phyloP scores from a whole-genome alignment of 1,140 invertebrate species.

The Trypoxylus dichotomus region DNA sequence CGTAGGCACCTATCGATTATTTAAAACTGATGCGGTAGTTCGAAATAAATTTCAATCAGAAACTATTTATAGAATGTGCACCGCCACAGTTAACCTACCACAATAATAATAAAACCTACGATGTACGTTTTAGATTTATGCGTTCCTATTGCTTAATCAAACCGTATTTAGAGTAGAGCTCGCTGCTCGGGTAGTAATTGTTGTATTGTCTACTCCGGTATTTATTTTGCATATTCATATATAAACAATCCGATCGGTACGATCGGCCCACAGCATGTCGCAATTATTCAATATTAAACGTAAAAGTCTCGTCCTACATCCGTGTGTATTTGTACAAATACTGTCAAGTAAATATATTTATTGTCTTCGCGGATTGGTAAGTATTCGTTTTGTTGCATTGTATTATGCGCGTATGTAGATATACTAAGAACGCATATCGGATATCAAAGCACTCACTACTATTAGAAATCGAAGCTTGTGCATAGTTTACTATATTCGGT shows the following conservation, averaged over 20 bases:
- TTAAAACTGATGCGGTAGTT: slow-evolving; percentile 1
- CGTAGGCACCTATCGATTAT: background rate
- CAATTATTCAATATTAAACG: slow-evolving; percentile 11
- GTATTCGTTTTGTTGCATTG: background rate
- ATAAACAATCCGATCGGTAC: slow-evolving; percentile 14
- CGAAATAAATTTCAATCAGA: slow-evolving; percentile 12
- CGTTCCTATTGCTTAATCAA: slow-evolving; percentile 8
- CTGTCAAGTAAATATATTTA: background rate
- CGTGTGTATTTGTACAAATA: background rate
- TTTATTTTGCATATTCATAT: slow-evolving; percentile 25
- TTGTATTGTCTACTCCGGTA: slow-evolving; percentile 12
- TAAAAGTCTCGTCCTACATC: slow-evolving; percentile 5
- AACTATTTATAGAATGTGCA: slow-evolving; percentile 3
- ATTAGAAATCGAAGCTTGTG: too few species aligned
- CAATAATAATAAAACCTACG: slow-evolving; percentile 18
- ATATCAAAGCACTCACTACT: too few species aligned
- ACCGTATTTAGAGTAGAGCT: slow-evolving; percentile 20
- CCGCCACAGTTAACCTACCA: background rate
- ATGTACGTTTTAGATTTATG: slow-evolving; percentile 24
- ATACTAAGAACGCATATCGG: too few species aligned
- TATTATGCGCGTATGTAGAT: background rate
- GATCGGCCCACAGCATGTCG: background rate
- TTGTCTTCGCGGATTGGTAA: background rate
- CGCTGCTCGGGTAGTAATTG: slow-evolving; percentile 12
- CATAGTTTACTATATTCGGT: too few species aligned